These are phyloP conservation scores for Brachyhypopomus occidentalis DNA, from an alignment of 2,113 vertebrate genomes.

Conservation along the genomic window DNA sequence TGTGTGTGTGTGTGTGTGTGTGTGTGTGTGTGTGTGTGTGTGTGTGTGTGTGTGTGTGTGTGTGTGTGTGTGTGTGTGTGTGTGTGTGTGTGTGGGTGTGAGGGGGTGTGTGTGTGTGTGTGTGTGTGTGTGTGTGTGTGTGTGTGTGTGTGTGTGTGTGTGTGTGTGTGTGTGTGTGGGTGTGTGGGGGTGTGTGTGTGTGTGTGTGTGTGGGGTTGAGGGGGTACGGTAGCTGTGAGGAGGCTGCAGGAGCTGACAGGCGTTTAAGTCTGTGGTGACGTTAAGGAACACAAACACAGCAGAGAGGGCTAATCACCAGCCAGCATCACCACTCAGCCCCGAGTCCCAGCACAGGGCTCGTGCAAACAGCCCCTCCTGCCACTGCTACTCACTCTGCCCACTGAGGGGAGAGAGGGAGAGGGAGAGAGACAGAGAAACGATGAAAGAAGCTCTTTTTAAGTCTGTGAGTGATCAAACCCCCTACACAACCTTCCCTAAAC, in stretches of 20 bases:
- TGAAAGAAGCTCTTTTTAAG: constrained; percentile 46
- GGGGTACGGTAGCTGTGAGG: constrained; percentile 21
- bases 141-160: no score
- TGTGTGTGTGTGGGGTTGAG: not conserved
- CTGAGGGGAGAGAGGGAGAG: constrained; percentile 45
- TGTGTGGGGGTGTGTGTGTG: no score
- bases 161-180: no score
- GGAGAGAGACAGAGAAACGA: constrained; percentile 20
- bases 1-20: no score
- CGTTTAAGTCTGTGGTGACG: constrained; percentile 62
- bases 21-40: no score
- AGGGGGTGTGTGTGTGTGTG: no score
- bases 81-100: no score
- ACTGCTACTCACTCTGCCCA: constrained; percentile 58
- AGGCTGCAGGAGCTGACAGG: constrained; percentile 41
- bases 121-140: no score
- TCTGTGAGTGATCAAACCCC: constrained; percentile 28
- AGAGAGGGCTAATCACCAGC: constrained; percentile 58
- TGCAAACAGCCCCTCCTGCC: constrained; percentile 68
- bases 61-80: no score
- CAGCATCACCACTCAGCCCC: constrained; percentile 52
- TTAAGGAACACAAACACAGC: constrained; percentile 60
- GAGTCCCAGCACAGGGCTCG: constrained; percentile 61
- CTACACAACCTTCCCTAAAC: constrained; percentile 25
- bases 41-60: no score